Evolutionary conservation across 2,113 vertebrate genomes (phyloP).

Genomic region (Aspiorhynchus laticeps): DNA sequence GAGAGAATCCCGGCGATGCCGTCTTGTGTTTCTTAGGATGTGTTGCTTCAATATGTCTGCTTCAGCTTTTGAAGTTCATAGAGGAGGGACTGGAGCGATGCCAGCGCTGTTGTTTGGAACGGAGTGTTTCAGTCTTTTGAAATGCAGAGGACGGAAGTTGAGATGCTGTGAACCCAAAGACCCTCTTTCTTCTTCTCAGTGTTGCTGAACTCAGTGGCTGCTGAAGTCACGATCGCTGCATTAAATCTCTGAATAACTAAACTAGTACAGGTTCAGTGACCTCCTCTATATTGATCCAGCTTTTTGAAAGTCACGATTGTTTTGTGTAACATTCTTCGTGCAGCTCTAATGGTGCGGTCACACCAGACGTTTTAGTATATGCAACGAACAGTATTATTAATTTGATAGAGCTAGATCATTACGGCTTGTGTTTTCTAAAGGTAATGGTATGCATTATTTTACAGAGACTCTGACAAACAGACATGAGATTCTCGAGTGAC

Average conservation of each 20-base stretch:
- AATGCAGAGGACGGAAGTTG: conserved; percentile 6
- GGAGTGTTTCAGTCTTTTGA: not conserved
- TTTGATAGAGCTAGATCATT: not conserved
- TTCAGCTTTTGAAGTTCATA: conserved; percentile 13
- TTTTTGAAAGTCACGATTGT: not conserved
- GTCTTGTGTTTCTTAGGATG: not conserved
- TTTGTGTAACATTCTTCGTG: not conserved
- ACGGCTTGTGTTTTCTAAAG: not conserved
- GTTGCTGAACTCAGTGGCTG: not conserved
- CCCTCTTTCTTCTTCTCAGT: not conserved
- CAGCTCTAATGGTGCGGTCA: too few species aligned
- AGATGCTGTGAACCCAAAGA: not conserved
- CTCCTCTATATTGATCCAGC: not conserved
- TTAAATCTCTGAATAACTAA: not conserved
- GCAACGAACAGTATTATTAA: not conserved
- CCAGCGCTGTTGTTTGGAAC: not conserved
- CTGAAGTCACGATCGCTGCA: not conserved
- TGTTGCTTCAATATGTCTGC: conserved; percentile 12
- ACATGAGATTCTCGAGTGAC: not conserved
- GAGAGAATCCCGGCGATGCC: not conserved
- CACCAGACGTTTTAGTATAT: not conserved
- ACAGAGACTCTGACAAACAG: not conserved
- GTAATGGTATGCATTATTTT: not conserved
- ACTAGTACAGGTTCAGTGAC: not conserved
- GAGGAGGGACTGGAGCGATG: conserved; percentile 15